Base-by-base conservation (phyloP, 2,113 vertebrate genomes). In the Leptosomus discolor region DNA sequence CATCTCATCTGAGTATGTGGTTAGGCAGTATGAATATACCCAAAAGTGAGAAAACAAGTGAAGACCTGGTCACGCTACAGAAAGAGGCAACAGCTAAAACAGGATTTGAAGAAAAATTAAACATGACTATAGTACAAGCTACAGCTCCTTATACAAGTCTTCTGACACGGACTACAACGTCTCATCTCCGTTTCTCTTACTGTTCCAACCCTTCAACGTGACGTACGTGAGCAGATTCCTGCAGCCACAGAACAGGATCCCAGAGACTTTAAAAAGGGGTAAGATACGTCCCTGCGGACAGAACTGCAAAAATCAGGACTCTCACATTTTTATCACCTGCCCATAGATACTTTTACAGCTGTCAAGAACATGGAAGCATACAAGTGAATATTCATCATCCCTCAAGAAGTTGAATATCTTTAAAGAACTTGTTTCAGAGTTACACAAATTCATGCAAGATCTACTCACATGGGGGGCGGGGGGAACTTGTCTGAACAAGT, bases 401-500 rank as follows among this genome's bases (percentile, higher is more conserved):
- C 58, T 36, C 68, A 23, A 69, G 32, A 92, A 80, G 60, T 21
- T 26, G 29, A 67, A 2, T 45, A 57, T 37, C 67, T 74, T 90
- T 63, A 65, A 73, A 94, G 53, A 74, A 63, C 43, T 58, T 61
- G 37, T 70, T 89, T 92, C 86, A 45, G 41, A 82, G 73, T 70
- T 81, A 88, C 22, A 73, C 65, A 87, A 94, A 96, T 81, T 78
- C 69, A 78, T 16, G 39, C 60, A 21, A 91, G 51, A 13, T 77
- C 91, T 83, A 58, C 88, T 84, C 54, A 43, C 20, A 19, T 4
- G 12, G 54, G 1, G 53, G 51, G 70, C 36, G 29, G 34, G 34
- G 23, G 50, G 36, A 80, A 90, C 89, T 84, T 58, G 80, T 75
- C 84, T 85, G 77, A 64, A 91, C 94, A 96, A 81, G 95, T 94